Conservation (phyloP, 2,113 vertebrate genomes). For the Nerophis ophidion region DNA sequence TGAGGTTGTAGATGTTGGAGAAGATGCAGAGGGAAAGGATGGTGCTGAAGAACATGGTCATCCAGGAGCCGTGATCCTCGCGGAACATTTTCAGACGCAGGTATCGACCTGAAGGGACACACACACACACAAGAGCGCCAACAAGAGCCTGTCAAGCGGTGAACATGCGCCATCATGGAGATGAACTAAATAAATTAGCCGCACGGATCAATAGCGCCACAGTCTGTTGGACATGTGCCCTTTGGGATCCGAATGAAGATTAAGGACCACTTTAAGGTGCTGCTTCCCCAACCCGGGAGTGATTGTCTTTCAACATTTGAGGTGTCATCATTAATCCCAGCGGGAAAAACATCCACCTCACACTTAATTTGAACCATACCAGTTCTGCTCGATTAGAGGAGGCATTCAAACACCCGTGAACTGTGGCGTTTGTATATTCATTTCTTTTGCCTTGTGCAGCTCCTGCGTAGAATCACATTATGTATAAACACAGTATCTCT, state of each 20-base stretch:
- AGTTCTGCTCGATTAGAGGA: constrained; percentile 33
- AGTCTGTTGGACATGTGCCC: constrained; percentile 25
- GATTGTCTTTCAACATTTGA: constrained; percentile 11
- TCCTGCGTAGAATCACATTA: constrained; percentile 55
- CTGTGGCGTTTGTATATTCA: constrained; percentile 20
- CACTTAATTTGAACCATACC: constrained; percentile 21
- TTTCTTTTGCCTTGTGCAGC: constrained; percentile 23
- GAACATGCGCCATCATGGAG: constrained; percentile 20
- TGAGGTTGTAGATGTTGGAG: constrained; percentile 94
- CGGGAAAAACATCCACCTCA: not conserved
- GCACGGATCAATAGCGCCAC: constrained; percentile 41
- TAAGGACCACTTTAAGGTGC: constrained; percentile 36
- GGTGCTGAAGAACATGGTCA: constrained; percentile 98
- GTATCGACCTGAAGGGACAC: constrained; percentile 80
- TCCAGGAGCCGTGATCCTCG: constrained; percentile 97
- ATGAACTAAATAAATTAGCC: constrained; percentile 46
- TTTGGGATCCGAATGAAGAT: constrained; percentile 46
- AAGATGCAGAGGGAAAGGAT: constrained; percentile 98
- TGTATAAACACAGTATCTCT: constrained; percentile 37
- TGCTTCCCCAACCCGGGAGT: constrained; percentile 8
- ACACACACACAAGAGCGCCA: constrained; percentile 38
- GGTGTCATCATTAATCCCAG: constrained; percentile 4
- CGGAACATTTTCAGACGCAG: constrained; percentile 97
- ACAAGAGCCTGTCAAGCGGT: constrained; percentile 23
- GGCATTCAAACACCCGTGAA: constrained; percentile 51